Evolutionary conservation across 2,113 vertebrate species (phyloP).

Genomic region (Irena cyanogastra): DNA sequence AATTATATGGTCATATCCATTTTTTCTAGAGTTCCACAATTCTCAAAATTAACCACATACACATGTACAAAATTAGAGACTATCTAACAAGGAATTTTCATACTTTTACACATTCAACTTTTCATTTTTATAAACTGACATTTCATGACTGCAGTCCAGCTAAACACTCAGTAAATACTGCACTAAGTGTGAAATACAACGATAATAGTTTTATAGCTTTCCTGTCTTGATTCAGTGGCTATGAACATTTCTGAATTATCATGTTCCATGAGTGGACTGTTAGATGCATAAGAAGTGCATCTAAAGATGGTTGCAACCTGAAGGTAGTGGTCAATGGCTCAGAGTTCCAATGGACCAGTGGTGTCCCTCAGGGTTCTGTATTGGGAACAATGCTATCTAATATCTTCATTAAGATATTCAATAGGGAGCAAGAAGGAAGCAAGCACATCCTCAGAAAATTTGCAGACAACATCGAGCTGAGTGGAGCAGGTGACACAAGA

Average conservation of each 20-base stretch:
- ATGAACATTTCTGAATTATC: not conserved
- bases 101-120: not conserved
- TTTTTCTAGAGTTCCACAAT: not conserved
- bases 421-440: not conserved
- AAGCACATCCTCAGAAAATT: not conserved
- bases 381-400: not conserved
- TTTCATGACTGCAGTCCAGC: not conserved
- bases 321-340: not conserved
- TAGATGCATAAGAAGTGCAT: too few species aligned
- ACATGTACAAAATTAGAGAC: not conserved
- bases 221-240: not conserved
- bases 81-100: not conserved
- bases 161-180: not conserved
- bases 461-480: not conserved
- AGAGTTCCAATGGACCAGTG: not conserved
- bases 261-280: not conserved
- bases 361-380: not conserved
- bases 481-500: not conserved
- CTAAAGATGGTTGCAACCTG: not conserved
- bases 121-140: not conserved
- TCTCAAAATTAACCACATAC: not conserved
- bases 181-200: not conserved
- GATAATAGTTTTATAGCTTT: not conserved
- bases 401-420: not conserved
- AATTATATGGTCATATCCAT: not conserved